Evolutionary conservation across 30 jellyfish, hydroid and myxozoan genomes (phyloP).

Genomic region (Turritopsis dohrnii): DNA sequence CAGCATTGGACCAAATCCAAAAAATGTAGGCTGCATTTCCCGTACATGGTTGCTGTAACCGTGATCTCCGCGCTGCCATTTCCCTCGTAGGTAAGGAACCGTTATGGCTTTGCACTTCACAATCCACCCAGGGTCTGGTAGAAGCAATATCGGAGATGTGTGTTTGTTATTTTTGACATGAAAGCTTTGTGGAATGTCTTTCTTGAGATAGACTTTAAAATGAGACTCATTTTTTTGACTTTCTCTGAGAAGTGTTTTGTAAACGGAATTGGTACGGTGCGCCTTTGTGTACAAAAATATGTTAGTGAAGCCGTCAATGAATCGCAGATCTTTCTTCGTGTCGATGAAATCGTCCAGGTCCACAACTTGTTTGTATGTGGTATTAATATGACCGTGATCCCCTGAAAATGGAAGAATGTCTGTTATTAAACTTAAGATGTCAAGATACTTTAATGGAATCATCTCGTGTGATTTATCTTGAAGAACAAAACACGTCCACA

Average conservation of each 20-base stretch:
- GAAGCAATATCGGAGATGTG: slow-evolving; percentile 55
- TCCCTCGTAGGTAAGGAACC: slow-evolving; percentile 32
- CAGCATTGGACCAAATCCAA: slow-evolving; percentile 79
- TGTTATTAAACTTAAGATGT: too few species aligned
- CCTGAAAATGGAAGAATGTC: slow-evolving; percentile 59
- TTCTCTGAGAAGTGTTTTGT: slow-evolving; percentile 32
- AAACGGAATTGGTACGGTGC: slow-evolving; percentile 25
- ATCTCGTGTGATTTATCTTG: too few species aligned
- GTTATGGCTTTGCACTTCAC: slow-evolving; percentile 32
- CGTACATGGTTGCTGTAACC: slow-evolving; percentile 53
- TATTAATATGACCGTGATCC: slow-evolving; percentile 75
- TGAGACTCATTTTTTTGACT: slow-evolving; percentile 35
- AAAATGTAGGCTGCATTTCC: slow-evolving; percentile 79
- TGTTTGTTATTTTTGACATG: slow-evolving; percentile 54
- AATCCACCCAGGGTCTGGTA: slow-evolving; percentile 89
- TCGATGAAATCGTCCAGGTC: slow-evolving; percentile 54
- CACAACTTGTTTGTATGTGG: slow-evolving; percentile 38
- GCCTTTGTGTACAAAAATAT: slow-evolving; percentile 58
- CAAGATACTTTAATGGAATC: too few species aligned
- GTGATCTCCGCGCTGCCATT: slow-evolving; percentile 67
- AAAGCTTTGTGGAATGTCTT: slow-evolving; percentile 52
- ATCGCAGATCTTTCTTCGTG: slow-evolving; percentile 16
- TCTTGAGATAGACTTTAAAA: slow-evolving; percentile 64
- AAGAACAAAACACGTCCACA: too few species aligned
- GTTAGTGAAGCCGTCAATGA: slow-evolving; percentile 65